These are phyloP conservation scores for Lepidostoma basale DNA, from an alignment of 1,140 invertebrate species.

Conservation along the genomic window DNA sequence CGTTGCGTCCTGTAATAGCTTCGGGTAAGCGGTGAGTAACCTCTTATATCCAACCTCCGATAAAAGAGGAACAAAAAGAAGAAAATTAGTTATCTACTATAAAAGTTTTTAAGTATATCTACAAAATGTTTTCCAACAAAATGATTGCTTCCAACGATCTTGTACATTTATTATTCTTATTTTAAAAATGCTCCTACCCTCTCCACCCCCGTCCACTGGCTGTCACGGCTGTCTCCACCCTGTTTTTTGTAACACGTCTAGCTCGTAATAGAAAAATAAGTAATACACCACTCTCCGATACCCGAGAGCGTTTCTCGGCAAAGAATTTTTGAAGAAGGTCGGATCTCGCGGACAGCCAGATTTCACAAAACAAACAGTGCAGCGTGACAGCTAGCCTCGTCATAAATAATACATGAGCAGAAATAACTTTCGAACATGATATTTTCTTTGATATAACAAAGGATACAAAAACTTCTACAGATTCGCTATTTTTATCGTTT, in stretches of 20 bases:
- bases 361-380: conserved; percentile 30
- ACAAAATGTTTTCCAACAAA: no score
- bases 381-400: background rate
- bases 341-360: background rate
- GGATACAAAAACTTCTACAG: no score
- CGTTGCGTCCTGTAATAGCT: no score
- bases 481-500: background rate
- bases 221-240: conserved; percentile 27
- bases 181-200: no score
- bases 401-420: background rate
- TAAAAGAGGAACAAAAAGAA: no score
- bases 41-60: background rate
- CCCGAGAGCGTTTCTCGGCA: conserved; percentile 32
- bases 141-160: no score
- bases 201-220: conserved; percentile 11
- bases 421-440: background rate
- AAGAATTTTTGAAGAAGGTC: conserved; percentile 32
- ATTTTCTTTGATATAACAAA: background rate
- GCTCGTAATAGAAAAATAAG: conserved; percentile 40
- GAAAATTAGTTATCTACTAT: no score
- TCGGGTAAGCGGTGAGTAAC: no score
- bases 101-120: no score
- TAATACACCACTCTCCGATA: conserved; percentile 22
- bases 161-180: no score
- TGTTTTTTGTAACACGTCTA: conserved; percentile 22